Evolutionary conservation across 2,888 invertebrate species (phyloP).

Genomic region (Parthenolecanium corni): DNA sequence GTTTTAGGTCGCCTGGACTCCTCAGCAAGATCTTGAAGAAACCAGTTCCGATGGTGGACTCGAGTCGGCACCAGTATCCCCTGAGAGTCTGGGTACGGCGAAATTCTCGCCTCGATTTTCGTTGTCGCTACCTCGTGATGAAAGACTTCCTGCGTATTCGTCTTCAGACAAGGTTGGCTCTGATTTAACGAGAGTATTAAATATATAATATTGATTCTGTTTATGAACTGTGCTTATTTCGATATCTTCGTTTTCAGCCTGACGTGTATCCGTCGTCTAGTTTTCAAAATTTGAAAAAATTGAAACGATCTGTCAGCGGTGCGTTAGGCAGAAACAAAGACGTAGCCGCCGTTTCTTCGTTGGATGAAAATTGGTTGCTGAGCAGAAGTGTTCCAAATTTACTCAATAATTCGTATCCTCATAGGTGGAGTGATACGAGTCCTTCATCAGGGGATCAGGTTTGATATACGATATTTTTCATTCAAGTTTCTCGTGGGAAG

Average conservation of each 20-base stretch:
- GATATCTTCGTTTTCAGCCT: not conserved
- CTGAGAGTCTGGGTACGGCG: constrained; percentile 37
- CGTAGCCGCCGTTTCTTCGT: constrained; percentile 37
- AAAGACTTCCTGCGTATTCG: constrained; percentile 38
- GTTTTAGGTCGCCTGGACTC: constrained; percentile 54
- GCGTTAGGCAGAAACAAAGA: constrained; percentile 35
- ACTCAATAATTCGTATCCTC: constrained; percentile 41
- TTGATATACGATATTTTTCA: not conserved
- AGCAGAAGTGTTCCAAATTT: constrained; percentile 70
- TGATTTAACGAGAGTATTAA: not conserved
- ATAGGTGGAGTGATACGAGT: constrained; percentile 28
- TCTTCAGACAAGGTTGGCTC: constrained; percentile 34
- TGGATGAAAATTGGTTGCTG: constrained; percentile 65
- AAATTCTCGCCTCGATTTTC: constrained; percentile 49
- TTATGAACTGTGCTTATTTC: not conserved
- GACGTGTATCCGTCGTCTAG: constrained; percentile 44
- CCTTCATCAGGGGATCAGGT: constrained; percentile 32
- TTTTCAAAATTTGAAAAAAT: constrained; percentile 52
- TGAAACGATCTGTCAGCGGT: constrained; percentile 58
- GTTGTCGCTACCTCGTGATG: constrained; percentile 60
- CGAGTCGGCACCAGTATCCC: constrained; percentile 35
- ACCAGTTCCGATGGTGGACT: constrained; percentile 44
- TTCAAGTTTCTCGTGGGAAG: not conserved
- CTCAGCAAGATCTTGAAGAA: constrained; percentile 72
- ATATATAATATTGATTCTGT: no score